These are phyloP conservation scores for Desmophyllum pertusum DNA, from an alignment of 92 coral and sea anemone genomes.

Conservation along the genomic window DNA sequence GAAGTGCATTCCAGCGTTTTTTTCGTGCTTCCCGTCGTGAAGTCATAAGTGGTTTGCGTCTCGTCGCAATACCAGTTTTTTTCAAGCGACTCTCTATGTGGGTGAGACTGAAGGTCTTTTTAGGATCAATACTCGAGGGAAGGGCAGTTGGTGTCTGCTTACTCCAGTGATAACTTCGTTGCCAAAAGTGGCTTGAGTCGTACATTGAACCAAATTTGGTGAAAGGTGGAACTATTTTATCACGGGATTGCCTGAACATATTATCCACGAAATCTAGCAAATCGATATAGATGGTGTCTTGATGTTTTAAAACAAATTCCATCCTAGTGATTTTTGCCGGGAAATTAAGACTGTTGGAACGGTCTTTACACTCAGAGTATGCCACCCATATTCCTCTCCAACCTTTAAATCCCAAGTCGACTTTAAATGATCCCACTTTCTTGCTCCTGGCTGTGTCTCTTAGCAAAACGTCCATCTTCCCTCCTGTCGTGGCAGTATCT, in stretches of 20 bases:
- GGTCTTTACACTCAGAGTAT: no score
- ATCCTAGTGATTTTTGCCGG: background rate
- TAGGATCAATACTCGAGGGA: no score
- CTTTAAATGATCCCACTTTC: no score
- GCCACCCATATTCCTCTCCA: no score
- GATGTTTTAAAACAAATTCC: conserved; percentile 10
- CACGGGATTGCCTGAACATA: conserved; percentile 26
- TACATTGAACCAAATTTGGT: no score
- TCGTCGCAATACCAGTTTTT: conserved; percentile 39
- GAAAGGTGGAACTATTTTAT: conserved; percentile 49
- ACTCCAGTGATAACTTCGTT: no score
- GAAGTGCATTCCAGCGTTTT: conserved; percentile 34
- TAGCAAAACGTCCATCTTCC: background rate
- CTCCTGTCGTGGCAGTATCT: background rate
- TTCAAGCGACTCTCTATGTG: no score
- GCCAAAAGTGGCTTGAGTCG: no score
- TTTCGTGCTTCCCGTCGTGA: conserved; percentile 13
- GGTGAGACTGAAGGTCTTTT: no score
- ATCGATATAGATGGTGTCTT: no score
- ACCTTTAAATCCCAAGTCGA: no score
- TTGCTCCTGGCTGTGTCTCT: background rate
- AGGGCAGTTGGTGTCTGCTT: no score
- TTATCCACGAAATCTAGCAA: background rate
- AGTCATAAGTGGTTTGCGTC: conserved; percentile 33
- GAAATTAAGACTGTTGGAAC: background rate